Base-by-base conservation (phyloP, 2,113 vertebrate species). In the Psittacus erithacus region DNA sequence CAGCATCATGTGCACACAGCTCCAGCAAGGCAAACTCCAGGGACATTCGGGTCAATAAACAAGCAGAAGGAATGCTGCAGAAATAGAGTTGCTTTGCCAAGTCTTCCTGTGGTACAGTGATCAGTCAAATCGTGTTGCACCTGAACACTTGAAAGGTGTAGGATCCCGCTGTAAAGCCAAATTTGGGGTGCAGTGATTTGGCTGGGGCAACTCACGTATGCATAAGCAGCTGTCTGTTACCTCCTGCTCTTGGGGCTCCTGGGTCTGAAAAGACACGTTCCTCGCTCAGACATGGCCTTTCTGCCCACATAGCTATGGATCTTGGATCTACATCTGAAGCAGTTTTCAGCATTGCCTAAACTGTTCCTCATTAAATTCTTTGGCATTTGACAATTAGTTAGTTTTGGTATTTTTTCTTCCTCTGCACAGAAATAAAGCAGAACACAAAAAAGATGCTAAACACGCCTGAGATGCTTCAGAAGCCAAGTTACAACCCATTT, bases 101-200 rank as follows among this genome's bases (percentile, higher is more conserved):
- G 43, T 19, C 70, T 57, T 64, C 35, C 80, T 43, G 2, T 27
- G 14, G 18, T 55, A 18, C 38, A 53, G 55, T 4, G 6, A 31
- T 55, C 5, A 43, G n/a, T 35, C 7, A 47, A 39, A 25, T 27
- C 1, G 1, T 22, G 25, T 41, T 35, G 49, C 20, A 43, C n/a
- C 57, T 55, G 15, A 71, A n/a, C 0, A 1, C n/a, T 23, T 23
- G 25, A 63, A 47, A 14, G 41, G 17, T 49, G 4, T 12, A 41
- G 25, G 9, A 78, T 64, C 41, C 19, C 3, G 1, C 10, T 14
- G n/a, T 55, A 41, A 55, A 90, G 63, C 9, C 55, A 15, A 17
- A 4, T 47, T 35, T 1, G 2, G 39, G 28, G 41, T 63, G n/a
- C 47, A 25, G 4, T 1, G 1, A 7, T 41, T 55, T 70, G 55